Percentiles rank a stretch among this genome's conserved stretches.
Evolutionary conservation across 1,140 invertebrate genomes (phyloP).

Genomic region (Mactra quadrangularis): DNA sequence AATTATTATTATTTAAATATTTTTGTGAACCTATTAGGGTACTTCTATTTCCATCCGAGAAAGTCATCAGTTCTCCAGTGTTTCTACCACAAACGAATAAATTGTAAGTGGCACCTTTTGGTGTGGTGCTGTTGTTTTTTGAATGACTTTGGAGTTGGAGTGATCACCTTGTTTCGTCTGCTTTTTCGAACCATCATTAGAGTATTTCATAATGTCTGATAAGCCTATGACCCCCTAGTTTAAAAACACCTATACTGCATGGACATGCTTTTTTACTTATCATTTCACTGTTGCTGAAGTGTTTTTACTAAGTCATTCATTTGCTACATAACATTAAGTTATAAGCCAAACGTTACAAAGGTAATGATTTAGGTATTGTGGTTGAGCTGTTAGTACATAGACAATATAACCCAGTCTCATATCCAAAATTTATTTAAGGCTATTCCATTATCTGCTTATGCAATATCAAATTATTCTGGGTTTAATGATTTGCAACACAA

Average conservation of each 20-base stretch:
- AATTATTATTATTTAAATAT: conserved; percentile 13
- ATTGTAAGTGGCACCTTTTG: conserved; percentile 59
- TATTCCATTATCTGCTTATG: too few relatives aligned
- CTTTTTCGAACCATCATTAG: background rate
- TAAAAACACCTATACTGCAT: background rate
- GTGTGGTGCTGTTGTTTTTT: too few relatives aligned
- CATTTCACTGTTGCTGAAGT: background rate
- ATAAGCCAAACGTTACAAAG: too few relatives aligned
- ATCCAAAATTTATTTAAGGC: too few relatives aligned
- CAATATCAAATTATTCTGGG: too few relatives aligned
- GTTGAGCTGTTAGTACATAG: too few relatives aligned
- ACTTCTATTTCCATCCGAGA: conserved; percentile 51
- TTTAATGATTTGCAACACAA: too few relatives aligned
- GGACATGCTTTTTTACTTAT: background rate
- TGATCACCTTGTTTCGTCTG: background rate
- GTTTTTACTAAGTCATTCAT: background rate
- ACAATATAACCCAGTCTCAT: too few relatives aligned
- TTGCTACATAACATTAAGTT: background rate
- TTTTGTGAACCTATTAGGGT: conserved; percentile 33
- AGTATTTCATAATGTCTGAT: too few relatives aligned
- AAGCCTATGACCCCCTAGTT: too few relatives aligned
- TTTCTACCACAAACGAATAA: conserved; percentile 20
- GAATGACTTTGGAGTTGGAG: too few relatives aligned
- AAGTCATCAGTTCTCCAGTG: conserved; percentile 48
- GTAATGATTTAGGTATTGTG: too few relatives aligned